Base-by-base conservation (phyloP, 2,113 vertebrate genomes). In the Madoqua kirkii region DNA sequence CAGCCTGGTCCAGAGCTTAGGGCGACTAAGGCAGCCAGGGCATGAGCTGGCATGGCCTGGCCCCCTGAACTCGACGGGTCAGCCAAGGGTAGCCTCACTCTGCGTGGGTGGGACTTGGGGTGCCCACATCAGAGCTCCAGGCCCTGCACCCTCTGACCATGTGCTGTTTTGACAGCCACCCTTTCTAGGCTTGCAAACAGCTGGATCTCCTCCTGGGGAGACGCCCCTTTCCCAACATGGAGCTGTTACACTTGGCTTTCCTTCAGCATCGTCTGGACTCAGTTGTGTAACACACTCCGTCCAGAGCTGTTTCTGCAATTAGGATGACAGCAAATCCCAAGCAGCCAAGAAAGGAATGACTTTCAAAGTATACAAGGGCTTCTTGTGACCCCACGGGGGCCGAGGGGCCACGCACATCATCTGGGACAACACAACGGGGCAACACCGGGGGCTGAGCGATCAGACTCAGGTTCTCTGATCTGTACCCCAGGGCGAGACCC, bases 241-340 rank as follows among this genome's bases (percentile, higher is more conserved):
- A 5, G 85, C 87, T 23, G 16, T 33, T 43, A 54, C 60, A 27
- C 96, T 97, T 97, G 98, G 97, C 98, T 14, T 31, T 1, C 5
- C 71, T 54, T 93, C 93, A n/a, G 81, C 91, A 4, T 60, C 14
- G 89, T 96, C 97, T 93, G 96, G 89, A 36, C 94, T 78, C 82
- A 79, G 95, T 95, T 98, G 96, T 93, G 71, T 94, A 98, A 97
- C 96, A 89, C 67, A 13, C 96, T 84, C 52, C 27, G 0, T 88
- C 88, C 96, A 64, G 40, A 97, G 96, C 98, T 97, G 98, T 97
- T 96, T 98, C 97, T 96, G 97, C 97, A 95, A 97, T 98, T 93
- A 98, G 83, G 96, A 95, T 95, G 97, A 98, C 97, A 96, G 92
- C 97, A 95, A 86, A 87, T 57, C 91, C 95, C 96, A 29, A 55